phyloP scores from a whole-genome alignment of 2,888 invertebrate genomes.

The Amiota mariae region DNA sequence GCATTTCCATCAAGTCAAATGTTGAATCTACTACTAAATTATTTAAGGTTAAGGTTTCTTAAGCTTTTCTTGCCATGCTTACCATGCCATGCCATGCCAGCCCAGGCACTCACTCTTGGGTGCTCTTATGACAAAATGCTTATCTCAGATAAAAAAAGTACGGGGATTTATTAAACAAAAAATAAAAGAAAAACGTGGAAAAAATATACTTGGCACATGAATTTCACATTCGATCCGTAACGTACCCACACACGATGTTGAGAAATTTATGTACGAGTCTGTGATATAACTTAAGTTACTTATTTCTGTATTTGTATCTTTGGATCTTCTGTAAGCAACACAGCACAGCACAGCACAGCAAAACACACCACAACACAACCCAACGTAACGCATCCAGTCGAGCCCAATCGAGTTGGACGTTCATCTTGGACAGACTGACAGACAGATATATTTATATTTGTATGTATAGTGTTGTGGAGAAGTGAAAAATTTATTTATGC shows the following conservation, averaged over 20 bases:
- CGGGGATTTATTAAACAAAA: slow-evolving; percentile 7
- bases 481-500: slow-evolving; percentile 42
- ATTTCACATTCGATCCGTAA: neutral
- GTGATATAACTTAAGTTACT: slow-evolving; percentile 12
- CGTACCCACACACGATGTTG: slow-evolving; percentile 14
- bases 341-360: neutral
- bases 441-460: no score
- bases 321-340: neutral
- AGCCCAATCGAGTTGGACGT: neutral
- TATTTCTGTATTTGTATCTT: no score
- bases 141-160: neutral
- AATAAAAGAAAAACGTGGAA: neutral
- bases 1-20: slow-evolving; percentile 1
- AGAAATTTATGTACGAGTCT: slow-evolving; percentile 11
- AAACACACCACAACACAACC: no score
- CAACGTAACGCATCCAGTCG: neutral
- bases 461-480: neutral
- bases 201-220: neutral
- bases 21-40: neutral
- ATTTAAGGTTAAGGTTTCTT: no score
- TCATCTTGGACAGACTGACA: neutral
- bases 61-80: no score
- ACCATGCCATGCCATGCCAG: no score
- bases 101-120: no score
- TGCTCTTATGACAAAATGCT: slow-evolving; percentile 16